A percentile compares a stretch with the other conserved stretches of the same genome.
Evolutionary conservation across 2,113 vertebrate genomes (phyloP).

Genomic region (Falco punctatus): DNA sequence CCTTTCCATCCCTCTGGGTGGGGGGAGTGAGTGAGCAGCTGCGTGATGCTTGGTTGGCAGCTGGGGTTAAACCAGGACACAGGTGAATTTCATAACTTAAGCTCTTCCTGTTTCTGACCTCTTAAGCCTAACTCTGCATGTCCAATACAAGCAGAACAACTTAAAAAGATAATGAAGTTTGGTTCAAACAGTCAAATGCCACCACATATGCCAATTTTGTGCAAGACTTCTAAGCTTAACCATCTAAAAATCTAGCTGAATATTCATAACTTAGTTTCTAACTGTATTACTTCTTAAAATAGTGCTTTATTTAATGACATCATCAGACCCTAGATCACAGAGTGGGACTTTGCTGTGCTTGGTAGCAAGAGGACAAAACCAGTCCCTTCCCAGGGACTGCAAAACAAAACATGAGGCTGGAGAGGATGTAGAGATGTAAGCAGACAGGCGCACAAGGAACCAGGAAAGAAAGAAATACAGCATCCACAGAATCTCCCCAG

Average conservation of each 20-base stretch:
- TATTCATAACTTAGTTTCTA: not conserved
- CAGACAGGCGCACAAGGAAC: not conserved
- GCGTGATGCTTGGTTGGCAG: too few species aligned
- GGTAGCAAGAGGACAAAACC: not conserved
- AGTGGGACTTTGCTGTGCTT: not conserved
- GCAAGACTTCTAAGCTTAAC: not conserved
- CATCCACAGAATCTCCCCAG: not conserved
- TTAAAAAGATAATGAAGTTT: not conserved
- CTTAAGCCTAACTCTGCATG: not conserved
- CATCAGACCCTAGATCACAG: not conserved
- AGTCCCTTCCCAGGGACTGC: not conserved
- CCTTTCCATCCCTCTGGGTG: too few species aligned
- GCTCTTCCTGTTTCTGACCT: not conserved
- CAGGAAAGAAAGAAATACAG: not conserved
- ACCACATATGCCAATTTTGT: not conserved
- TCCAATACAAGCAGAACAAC: not conserved
- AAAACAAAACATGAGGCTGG: not conserved
- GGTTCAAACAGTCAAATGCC: not conserved
- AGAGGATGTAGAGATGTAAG: not conserved
- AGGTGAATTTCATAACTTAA: not conserved
- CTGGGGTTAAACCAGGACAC: too few species aligned
- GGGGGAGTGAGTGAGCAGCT: too few species aligned
- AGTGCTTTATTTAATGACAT: not conserved
- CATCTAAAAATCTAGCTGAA: not conserved
- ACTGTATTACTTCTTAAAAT: not conserved